Percentiles rank a stretch among this genome's conserved stretches.
phyloP scores from a whole-genome alignment of 2,113 vertebrate species.

The Lamprotornis superbus region DNA sequence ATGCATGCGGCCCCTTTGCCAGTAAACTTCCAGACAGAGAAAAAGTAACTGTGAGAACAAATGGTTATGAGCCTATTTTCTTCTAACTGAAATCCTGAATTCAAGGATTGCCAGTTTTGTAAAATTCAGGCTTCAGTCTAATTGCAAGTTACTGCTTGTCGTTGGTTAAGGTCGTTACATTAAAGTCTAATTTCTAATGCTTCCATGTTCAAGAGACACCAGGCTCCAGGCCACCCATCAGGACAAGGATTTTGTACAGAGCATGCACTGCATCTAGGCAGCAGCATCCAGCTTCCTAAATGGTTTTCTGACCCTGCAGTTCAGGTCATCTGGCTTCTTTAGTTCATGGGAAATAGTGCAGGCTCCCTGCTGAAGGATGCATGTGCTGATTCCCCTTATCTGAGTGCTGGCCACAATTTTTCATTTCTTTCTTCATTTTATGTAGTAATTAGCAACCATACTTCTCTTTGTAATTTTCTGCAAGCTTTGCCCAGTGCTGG shows the following conservation, averaged over 20 bases:
- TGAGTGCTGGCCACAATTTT: not conserved
- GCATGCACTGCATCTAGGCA: not conserved
- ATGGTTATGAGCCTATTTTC: not conserved
- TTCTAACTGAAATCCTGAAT: not conserved
- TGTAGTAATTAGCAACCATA: not conserved
- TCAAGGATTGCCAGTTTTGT: not conserved
- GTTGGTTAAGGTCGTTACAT: fast-evolving
- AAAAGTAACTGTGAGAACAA: not conserved
- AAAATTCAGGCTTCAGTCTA: not conserved
- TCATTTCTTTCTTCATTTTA: not conserved
- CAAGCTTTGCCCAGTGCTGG: not conserved
- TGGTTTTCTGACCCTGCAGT: not conserved
- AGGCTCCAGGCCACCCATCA: not conserved
- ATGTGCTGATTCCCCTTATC: not conserved
- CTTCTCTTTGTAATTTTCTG: not conserved
- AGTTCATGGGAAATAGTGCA: not conserved
- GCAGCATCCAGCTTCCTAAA: not conserved
- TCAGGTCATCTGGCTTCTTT: not conserved
- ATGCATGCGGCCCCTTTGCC: not conserved
- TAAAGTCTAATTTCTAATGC: not conserved
- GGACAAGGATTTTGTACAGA: not conserved
- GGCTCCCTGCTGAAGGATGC: not conserved
- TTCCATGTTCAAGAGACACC: not conserved
- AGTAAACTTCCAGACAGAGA: not conserved
- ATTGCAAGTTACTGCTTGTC: not conserved